A percentile compares a stretch with the other conserved stretches of the same genome.
These are phyloP conservation scores for Oconnorella tubifera DNA, from an alignment of 2,888 invertebrate species.

Conservation along the genomic window DNA sequence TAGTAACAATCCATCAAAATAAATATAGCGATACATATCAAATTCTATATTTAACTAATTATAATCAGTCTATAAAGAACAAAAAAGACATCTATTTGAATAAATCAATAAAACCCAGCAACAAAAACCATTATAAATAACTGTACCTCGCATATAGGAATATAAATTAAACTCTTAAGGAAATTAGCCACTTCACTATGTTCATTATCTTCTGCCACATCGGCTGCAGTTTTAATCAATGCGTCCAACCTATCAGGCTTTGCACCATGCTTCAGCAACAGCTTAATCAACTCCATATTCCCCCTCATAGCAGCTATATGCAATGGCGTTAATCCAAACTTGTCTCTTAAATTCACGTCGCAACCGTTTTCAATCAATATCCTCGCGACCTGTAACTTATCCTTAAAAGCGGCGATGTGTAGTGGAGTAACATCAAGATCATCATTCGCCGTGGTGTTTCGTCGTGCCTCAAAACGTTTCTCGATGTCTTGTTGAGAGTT, in stretches of 20 bases:
- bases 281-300: constrained; percentile 10
- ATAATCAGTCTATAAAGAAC: too few species aligned
- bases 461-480: constrained; percentile 12
- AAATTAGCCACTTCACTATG: constrained; percentile 15
- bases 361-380: constrained; percentile 23
- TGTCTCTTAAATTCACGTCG: constrained; percentile 25
- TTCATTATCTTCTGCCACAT: constrained; percentile 25
- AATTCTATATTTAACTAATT: too few species aligned
- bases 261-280: constrained; percentile 22
- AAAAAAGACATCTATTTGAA: too few species aligned
- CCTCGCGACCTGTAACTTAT: constrained; percentile 9
- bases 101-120: too few species aligned
- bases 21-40: too few species aligned
- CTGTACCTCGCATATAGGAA: constrained; percentile 17
- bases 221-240: constrained; percentile 21
- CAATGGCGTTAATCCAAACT: constrained; percentile 30
- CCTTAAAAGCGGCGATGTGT: constrained; percentile 26
- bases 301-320: constrained; percentile 29
- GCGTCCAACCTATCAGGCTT: constrained; percentile 23
- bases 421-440: constrained; percentile 30
- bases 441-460: constrained; percentile 6
- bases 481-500: constrained; percentile 13
- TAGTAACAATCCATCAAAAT: too few species aligned
- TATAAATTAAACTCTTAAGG: constrained; percentile 9
- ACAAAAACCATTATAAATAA: too few species aligned